These are phyloP conservation scores for Linnaemya tessellans DNA, from an alignment of 2,888 invertebrate species.

Conservation along the genomic window DNA sequence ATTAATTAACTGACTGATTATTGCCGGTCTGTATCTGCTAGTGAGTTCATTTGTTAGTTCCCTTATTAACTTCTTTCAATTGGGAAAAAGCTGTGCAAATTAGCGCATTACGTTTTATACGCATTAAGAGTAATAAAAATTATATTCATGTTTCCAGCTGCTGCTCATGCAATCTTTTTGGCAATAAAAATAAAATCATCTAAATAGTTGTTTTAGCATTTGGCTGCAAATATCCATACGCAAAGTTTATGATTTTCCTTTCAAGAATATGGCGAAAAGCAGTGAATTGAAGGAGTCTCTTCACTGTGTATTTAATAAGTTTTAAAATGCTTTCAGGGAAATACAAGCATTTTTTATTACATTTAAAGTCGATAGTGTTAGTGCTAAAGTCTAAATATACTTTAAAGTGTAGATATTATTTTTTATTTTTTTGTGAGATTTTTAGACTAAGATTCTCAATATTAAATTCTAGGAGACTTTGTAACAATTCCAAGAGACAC, in stretches of 20 bases:
- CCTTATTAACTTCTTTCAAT: slow-evolving; percentile 33
- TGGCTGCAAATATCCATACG: neutral
- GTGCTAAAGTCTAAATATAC: too few relatives aligned
- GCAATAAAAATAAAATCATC: slow-evolving; percentile 15
- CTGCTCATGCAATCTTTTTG: neutral
- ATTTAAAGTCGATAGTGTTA: too few relatives aligned
- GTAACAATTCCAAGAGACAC: too few relatives aligned
- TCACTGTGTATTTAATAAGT: neutral
- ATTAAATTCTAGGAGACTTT: too few relatives aligned
- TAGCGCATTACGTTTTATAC: slow-evolving; percentile 37
- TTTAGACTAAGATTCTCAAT: too few relatives aligned
- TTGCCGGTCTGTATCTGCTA: neutral
- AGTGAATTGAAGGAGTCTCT: neutral
- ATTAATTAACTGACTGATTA: slow-evolving; percentile 1
- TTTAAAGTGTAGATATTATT: too few relatives aligned
- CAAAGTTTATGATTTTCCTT: neutral
- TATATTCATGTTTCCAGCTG: neutral
- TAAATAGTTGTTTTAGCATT: neutral
- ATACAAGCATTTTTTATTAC: too few relatives aligned
- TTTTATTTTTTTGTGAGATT: too few relatives aligned
- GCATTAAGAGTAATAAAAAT: neutral
- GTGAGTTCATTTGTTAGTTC: neutral
- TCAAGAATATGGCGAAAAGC: neutral
- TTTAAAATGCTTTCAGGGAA: too few relatives aligned
- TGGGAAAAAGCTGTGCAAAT: slow-evolving; percentile 37